Percentiles rank a stretch among this genome's conserved stretches.
Evolutionary conservation across 2,797 vertebrate genomes (phyloP).

Genomic region (Leucoraja ocellata): DNA sequence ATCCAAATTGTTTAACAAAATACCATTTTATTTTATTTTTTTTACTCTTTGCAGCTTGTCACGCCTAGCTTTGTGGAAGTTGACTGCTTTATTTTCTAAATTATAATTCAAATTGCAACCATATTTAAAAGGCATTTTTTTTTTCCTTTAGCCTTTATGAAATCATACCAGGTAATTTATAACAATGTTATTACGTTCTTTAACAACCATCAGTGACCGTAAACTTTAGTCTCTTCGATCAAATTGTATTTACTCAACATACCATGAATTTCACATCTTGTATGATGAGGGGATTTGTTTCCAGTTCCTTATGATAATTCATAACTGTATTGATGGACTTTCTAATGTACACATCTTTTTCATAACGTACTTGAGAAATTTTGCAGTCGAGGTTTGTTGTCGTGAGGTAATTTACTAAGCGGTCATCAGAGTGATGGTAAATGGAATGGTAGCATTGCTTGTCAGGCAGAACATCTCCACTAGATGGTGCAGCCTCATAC

Average conservation of each 20-base stretch:
- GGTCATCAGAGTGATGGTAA: not conserved
- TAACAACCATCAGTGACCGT: too few species aligned
- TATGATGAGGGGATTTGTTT: not conserved
- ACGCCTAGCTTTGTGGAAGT: not conserved
- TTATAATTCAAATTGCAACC: not conserved
- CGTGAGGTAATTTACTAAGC: not conserved
- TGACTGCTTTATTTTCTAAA: not conserved
- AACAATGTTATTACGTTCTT: not conserved
- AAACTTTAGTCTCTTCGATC: not conserved
- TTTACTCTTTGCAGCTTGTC: not conserved
- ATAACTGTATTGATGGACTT: not conserved
- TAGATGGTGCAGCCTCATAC: slow-evolving; percentile 8
- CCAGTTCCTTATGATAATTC: not conserved
- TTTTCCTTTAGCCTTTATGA: not conserved
- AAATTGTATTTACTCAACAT: not conserved
- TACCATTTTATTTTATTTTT: not conserved
- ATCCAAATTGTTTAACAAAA: not conserved
- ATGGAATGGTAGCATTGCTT: not conserved
- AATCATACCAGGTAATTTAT: not conserved
- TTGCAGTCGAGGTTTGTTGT: not conserved
- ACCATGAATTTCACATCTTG: not conserved
- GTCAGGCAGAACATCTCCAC: slow-evolving; percentile 16
- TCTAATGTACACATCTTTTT: not conserved
- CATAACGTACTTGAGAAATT: not conserved
- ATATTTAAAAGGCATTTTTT: not conserved